Evolutionary conservation across 2,888 invertebrate species (phyloP), one percentile per base, ranked within the genome.

Genomic region (Nebria brevicollis): DNA sequence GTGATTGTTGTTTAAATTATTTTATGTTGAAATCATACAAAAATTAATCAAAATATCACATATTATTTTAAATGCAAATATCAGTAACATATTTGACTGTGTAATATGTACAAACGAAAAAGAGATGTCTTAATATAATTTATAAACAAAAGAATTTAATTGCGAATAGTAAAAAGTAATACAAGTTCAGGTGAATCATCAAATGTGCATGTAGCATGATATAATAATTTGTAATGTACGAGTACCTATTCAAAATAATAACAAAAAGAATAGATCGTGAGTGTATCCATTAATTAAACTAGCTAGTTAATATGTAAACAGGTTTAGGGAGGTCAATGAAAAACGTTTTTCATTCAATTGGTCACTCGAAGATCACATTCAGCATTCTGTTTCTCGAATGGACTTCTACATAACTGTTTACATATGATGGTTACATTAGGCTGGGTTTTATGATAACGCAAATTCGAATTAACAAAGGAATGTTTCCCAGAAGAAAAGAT

Each of bases 241-340:
- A 54, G 54, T 54, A 54, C 54, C 54, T 54, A 54, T 54, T 54
- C 54, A 54, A 54, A 54, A 54, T 54, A 54, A 13, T 13, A 54
- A 54, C 8, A 54, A 54, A 54, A 54, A 54, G 13, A 54, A 54
- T 11, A 54, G 54, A 54, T 70, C 25, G 13, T 70, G 70, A 54
- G 54, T 54, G 54, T 54, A 54, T 73, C 10, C 54, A 78, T 78
- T 78, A 78, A 78, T 78, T 73, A 78, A 78, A 73, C 73, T 78
- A 41, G 34, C 73, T 73, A 74, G 73, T 78, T 78, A 78, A 78
- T 78, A 78, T 78, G 78, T 73, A 78, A 78, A 78, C 78, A 42
- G 66, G 78, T 78, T 73, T 64, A 34, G 64, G 75, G 73, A 73
- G 74, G 73, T 78, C 78, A 78, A 78, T 78, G 78, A 78, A 78